Base-by-base conservation (phyloP, 2,888 invertebrate genomes). In the Shargacucullia verbasci region DNA sequence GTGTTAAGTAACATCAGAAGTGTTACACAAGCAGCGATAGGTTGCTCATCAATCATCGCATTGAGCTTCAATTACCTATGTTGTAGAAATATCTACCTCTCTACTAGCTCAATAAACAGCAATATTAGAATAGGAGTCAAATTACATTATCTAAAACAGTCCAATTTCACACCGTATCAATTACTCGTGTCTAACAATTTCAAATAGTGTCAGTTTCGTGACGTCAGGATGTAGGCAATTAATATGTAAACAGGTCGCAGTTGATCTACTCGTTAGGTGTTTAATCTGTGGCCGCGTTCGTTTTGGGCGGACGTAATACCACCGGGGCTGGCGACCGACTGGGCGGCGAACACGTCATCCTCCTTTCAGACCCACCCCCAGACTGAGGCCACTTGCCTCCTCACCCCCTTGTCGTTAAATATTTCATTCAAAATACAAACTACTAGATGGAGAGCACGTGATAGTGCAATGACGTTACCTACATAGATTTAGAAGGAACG, bases 181-280 rank as follows among this genome's bases (percentile, higher is more conserved):
- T 46, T 44, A 34, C 7, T 33, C 11, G 8, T 50, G 10, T 33
- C n/a, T n/a, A 57, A 25, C 1, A 37, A 44, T 13, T 48, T 3
- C 20, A 54, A 38, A 1, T 11, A 35, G n/a, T 34, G 27, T 49
- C 35, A 44, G 8, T 14, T 27, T 13, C 10, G 13, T 48, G 44
- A 52, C 25, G 33, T 12, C 29, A 37, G 39, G 8, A 39, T 13
- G 39, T 12, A 10, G 27, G 40, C 15, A 50, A 58, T 53, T 34
- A 67, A 56, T 15, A 44, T 54, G 47, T 55, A 55, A 48, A 55
- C 55, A 52, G 39, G 15, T 34, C 20, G 25, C 43, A 33, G 58
- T 61, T 71, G 49, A 62, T 55, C 46, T 14, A 46, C 44, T 71
- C 49, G 61, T 66, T 66, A 53, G 48, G 39, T 49, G 31, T 43